Base-by-base conservation (phyloP, 2,888 invertebrate genomes). In the Dolichomitus sp. region DNA sequence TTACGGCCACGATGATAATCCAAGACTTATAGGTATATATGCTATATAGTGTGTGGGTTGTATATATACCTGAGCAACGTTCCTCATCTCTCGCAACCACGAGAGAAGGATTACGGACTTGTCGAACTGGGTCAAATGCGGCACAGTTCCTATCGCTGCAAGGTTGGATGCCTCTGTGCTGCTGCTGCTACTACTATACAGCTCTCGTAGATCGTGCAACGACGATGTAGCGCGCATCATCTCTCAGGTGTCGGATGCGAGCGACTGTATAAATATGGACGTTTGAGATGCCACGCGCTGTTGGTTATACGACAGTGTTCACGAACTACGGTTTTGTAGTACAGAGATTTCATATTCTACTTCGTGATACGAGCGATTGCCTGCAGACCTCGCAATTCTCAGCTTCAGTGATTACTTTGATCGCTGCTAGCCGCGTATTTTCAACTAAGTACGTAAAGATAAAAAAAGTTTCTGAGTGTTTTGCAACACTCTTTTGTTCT, bases 401-500 rank as follows among this genome's bases (percentile, higher is more conserved):
- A 17, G 69, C 30, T 33, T 7, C 37, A 17, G 33, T 45, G 30
- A 80, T 73, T 57, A 30, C 57, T 40, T 61, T 63, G 42, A 45
- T 73, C 73, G 63, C 14, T 14, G 12, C 52, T 40, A 12, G 37
- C 75, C n/a, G 45, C 70, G 52, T 66, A 68, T 80, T 76, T 75
- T 77, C 9, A 54, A 65, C 63, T 61, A 37, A 30, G 17, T 37
- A 54, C 27, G 7, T 14, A 33, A n/a, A 12, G 48, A 68, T 12
- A 65, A 72, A 70, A 74, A 59, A 52, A 42, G 40, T 40, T 54
- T 19, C 82, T 9, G 7, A 45, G 12, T 48, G 12, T 73, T 61
- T 61, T 45, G 83, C 86, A 85, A 88, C 88, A 85, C 85, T 50
- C 73, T 73, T 61, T 50, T 73, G 61, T 73, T 73, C 59, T 73